Evolutionary conservation across 2,113 vertebrate species (phyloP).

Genomic region (Morone chrysops): DNA sequence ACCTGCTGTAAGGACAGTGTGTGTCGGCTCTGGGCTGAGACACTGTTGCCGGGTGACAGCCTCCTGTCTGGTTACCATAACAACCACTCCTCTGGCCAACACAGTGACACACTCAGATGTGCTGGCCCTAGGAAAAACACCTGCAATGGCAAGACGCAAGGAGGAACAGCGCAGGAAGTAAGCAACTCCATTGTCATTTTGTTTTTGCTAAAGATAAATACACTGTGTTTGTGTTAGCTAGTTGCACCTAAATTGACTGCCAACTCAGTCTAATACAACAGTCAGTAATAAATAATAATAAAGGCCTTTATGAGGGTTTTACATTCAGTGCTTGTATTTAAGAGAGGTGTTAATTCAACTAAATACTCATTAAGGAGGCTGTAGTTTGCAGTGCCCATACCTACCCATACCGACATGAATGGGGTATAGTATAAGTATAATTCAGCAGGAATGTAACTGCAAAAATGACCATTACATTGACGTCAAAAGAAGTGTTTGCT

Average conservation of each 20-base stretch:
- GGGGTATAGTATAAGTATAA: background rate
- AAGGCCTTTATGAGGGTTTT: background rate
- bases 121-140: constrained; percentile 81
- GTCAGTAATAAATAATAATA: background rate
- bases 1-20: constrained; percentile 99
- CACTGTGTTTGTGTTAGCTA: too few relatives aligned
- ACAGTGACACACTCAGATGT: constrained; percentile 68
- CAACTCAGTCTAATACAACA: too few relatives aligned
- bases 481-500: background rate
- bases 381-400: too few relatives aligned
- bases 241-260: too few relatives aligned
- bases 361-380: too few relatives aligned
- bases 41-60: constrained; percentile 94
- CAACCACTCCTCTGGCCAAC: constrained; percentile 76
- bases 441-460: background rate
- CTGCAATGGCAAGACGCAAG: constrained; percentile 85
- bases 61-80: constrained; percentile 87
- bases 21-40: constrained; percentile 97
- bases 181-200: constrained; percentile 52
- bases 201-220: background rate
- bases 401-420: too few relatives aligned
- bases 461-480: background rate
- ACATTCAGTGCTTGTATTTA: background rate
- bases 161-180: constrained; percentile 87
- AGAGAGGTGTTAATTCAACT: too few relatives aligned